Percentiles rank a stretch among this genome's conserved stretches.
These are phyloP conservation scores for Nephrotoma flavescens DNA, from an alignment of 2,888 invertebrate genomes.

Conservation along the genomic window DNA sequence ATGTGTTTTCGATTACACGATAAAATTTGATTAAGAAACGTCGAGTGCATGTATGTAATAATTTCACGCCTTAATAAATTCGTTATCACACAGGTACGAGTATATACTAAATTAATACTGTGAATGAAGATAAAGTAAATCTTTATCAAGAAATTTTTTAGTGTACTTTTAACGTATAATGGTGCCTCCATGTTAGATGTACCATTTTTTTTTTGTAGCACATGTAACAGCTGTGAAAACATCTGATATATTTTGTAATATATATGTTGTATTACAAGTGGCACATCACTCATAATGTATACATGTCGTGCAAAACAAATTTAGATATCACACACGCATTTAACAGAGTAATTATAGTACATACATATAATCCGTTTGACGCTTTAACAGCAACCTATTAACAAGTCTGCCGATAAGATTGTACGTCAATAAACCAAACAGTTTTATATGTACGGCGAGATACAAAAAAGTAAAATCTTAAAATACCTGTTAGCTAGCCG, in stretches of 20 bases:
- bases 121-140: too few species aligned
- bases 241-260: neutral
- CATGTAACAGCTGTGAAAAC: too few species aligned
- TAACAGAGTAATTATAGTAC: neutral
- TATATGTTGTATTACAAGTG: neutral
- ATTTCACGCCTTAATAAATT: neutral
- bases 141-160: too few species aligned
- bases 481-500: neutral
- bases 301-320: neutral
- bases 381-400: neutral
- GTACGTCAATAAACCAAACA: neutral
- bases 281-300: neutral
- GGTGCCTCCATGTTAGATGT: too few species aligned
- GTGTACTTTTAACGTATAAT: too few species aligned
- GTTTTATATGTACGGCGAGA: neutral
- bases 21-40: neutral
- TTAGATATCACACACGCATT: neutral
- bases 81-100: neutral
- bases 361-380: neutral
- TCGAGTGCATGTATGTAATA: neutral
- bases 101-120: too few species aligned
- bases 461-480: neutral
- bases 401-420: neutral
- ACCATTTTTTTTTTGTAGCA: too few species aligned
- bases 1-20: neutral